Base-by-base conservation (phyloP, 2,888 invertebrate species). In the Cephalotes varians region DNA sequence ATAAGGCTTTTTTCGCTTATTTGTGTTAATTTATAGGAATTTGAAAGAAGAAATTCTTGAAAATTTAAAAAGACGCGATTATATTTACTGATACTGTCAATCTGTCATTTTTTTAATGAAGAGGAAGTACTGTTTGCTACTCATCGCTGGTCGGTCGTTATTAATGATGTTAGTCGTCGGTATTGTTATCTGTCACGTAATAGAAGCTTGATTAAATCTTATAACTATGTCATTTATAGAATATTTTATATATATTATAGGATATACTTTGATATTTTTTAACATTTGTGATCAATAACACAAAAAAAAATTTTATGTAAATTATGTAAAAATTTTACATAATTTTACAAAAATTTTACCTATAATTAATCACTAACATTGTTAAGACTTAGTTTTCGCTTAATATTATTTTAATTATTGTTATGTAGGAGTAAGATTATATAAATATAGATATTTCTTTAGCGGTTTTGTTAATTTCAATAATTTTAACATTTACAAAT, bases 91-190 rank as follows among this genome's bases (percentile, higher is more conserved):
- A 28, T 31, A 67, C 28, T 1, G 12, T 65, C 44, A 67, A 65
- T 67, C 77, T 56, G 54, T 67, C 54, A 67, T n/a, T 76, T 76
- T 62, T 40, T 65, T 40, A 21, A 37, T 51, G 31, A 74, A 62
- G 49, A 25, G 25, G 6, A 25, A 21, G 28, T 37, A 49, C 51
- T 76, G 62, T 64, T 51, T 12, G 25, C 18, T 9, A 34, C 56
- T 47, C 47, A 64, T 76, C 62, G 12, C 18, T 37, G n/a, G n/a
- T 49, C 74, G 25, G 31, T 64, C 49, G 25, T 76, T 76, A 76
- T 76, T 65, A 76, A 64, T 76, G 51, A 76, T 40, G 54, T n/a
- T 54, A 40, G 40, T 76, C 74, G 34, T 47, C 10, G 37, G 9
- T 65, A 54, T 40, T 76, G 31, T 54, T 76, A 28, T 21, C 64